Evolutionary conservation across 2,797 vertebrate genomes (phyloP).

Genomic region (Lagodon rhomboides): DNA sequence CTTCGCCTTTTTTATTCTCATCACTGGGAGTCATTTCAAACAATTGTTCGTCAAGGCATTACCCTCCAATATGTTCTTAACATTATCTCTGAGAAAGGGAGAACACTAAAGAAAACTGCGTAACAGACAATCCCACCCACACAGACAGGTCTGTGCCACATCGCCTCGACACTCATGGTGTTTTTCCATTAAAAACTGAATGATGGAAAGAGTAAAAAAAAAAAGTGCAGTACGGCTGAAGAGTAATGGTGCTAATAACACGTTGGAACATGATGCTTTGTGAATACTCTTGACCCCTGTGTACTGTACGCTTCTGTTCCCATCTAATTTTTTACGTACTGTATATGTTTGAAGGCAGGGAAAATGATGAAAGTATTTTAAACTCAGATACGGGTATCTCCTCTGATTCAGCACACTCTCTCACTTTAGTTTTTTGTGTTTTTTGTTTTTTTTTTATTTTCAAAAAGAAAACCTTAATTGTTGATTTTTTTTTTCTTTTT

Average conservation of each 20-base stretch:
- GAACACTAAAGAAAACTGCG: constrained; percentile 87
- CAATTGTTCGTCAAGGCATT: constrained; percentile 82
- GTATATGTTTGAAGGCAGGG: constrained; percentile 85
- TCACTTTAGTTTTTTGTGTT: constrained; percentile 83
- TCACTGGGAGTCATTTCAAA: constrained; percentile 76
- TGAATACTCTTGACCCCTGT: constrained; percentile 83
- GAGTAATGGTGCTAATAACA: constrained; percentile 88
- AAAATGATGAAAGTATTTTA: constrained; percentile 87
- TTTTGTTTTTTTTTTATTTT: constrained; percentile 73
- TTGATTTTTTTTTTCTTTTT: constrained; percentile 83
- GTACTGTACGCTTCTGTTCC: constrained; percentile 80
- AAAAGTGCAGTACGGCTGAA: constrained; percentile 70
- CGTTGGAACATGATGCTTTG: constrained; percentile 87
- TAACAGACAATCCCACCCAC: constrained; percentile 82
- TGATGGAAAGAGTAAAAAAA: constrained; percentile 73
- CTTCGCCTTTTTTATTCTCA: constrained; percentile 82
- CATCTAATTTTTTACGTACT: constrained; percentile 82
- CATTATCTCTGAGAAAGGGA: constrained; percentile 83
- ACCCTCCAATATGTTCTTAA: constrained; percentile 86
- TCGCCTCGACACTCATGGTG: constrained; percentile 76
- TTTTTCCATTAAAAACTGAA: constrained; percentile 80
- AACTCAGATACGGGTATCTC: constrained; percentile 91
- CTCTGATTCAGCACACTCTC: constrained; percentile 89
- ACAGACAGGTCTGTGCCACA: constrained; percentile 77
- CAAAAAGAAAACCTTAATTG: constrained; percentile 76